A percentile compares a stretch with the other conserved stretches of the same genome.
These are phyloP conservation scores for Maconellicoccus hirsutus DNA, from an alignment of 1,140 invertebrate genomes.

Conservation along the genomic window DNA sequence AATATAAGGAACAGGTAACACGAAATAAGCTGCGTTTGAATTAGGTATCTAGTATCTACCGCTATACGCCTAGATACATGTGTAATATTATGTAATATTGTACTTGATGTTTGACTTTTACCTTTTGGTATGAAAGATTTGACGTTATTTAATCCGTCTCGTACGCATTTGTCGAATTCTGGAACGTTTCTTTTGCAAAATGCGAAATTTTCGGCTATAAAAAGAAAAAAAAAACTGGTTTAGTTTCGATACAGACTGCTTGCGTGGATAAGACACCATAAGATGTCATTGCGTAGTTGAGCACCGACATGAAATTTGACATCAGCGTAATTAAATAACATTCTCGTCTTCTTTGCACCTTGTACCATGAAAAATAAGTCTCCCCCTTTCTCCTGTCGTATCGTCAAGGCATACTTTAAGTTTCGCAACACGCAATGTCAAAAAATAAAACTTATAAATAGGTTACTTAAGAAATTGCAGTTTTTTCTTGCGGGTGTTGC, in stretches of 20 bases:
- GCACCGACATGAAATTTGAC: too few species aligned
- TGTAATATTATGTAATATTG: too few species aligned
- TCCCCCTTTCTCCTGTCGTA: too few species aligned
- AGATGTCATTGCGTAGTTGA: too few species aligned
- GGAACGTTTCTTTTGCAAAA: conserved; percentile 7
- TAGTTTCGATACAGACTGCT: neutral
- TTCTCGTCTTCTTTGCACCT: too few species aligned
- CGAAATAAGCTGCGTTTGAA: neutral
- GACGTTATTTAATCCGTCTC: neutral
- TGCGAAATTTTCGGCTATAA: conserved; percentile 12
- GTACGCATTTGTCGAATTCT: conserved; percentile 13
- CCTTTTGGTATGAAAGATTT: conserved; percentile 5
- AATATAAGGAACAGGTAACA: neutral
- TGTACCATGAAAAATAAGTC: too few species aligned
- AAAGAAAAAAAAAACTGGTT: neutral
- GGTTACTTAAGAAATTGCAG: neutral
- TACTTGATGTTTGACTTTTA: neutral
- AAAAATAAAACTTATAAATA: neutral
- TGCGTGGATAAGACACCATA: too few species aligned
- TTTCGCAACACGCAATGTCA: neutral
- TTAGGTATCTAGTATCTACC: too few species aligned
- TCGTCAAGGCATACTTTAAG: too few species aligned
- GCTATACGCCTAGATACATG: too few species aligned
- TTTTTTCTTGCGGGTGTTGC: neutral
- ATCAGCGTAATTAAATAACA: too few species aligned